Percentiles rank a stretch among this genome's conserved stretches.
Evolutionary conservation across 1,140 invertebrate species (phyloP).

Genomic region (Drosophila kurseongensis): DNA sequence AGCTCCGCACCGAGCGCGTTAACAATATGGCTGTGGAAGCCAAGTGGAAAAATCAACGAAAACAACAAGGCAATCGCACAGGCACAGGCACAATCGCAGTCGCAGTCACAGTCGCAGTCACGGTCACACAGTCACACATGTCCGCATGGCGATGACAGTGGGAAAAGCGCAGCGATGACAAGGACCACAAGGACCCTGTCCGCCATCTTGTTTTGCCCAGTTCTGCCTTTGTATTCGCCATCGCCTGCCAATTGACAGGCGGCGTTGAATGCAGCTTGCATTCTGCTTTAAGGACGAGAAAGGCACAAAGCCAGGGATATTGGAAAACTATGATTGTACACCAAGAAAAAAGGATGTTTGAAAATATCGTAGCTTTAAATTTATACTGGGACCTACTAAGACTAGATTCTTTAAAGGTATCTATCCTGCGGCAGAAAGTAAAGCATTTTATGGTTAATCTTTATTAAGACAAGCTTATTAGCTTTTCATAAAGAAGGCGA

Average conservation of each 20-base stretch:
- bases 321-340: background rate
- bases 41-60: slow-evolving; percentile 43
- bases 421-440: too few species aligned
- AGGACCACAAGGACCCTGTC: slow-evolving; percentile 15
- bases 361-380: too few species aligned
- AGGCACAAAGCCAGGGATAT: background rate
- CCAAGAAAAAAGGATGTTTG: background rate
- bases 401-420: too few species aligned
- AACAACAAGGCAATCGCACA: slow-evolving; percentile 11
- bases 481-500: too few species aligned
- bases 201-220: slow-evolving; percentile 51
- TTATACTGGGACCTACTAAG: too few species aligned
- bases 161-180: slow-evolving; percentile 24
- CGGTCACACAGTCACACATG: slow-evolving; percentile 2
- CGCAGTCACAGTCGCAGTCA: too few species aligned
- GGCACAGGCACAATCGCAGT: background rate
- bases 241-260: slow-evolving; percentile 37
- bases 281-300: background rate
- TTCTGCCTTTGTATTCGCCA: slow-evolving; percentile 46
- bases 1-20: slow-evolving; percentile 22
- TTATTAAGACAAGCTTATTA: too few species aligned
- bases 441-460: too few species aligned
- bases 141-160: slow-evolving; percentile 14
- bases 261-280: slow-evolving; percentile 37
- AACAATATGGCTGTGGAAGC: slow-evolving; percentile 33